Base-by-base conservation (phyloP, 1,140 invertebrate species). In the Drosophila novamexicana region DNA sequence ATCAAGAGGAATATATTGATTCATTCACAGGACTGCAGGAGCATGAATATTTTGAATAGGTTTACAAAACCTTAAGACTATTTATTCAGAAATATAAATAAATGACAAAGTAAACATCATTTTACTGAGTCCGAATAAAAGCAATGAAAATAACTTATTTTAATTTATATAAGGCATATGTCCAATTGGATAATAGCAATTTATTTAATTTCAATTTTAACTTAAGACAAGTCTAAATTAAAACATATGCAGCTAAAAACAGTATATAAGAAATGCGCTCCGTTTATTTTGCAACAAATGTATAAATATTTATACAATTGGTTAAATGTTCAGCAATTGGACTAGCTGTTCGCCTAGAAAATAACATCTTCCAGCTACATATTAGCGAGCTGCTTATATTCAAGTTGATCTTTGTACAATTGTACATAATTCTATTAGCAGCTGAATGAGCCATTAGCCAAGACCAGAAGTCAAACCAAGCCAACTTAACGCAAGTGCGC, bases 1-100 rank as follows among this genome's bases (percentile, higher is more conserved):
- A 71, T 47, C 64, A 53, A 7, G 65, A 66, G 47, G 68, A 85
- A 12, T 85, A 77, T n/a, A 70, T 81, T 29, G 77, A 80, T 6
- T 32, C 73, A 7, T 80, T 84, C 8, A 74, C 68, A 10, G 14
- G 32, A 0, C 22, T 14, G 0, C 77, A 84, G 42, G 40, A 64
- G 62, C 29, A 52, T 7, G 81, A 84, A 10, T 80, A 83, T 10
- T 80, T 84, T 63, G 53, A 79, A 44, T 66, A 37, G 16, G 14
- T 61, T 10, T n/a, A 10, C 7, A 16, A 10, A 18, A 29, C 22
- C 22, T 29, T 22, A 10, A 22, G 14, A 12, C 42, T 14, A 6
- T 18, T 47, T 47, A 6, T 49, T 18, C 14, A 16, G 7, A 8
- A 16, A 42, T 42, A 29, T 5, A 5, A 29, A 5, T 29, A 29